Evolutionary conservation across 2,797 vertebrate genomes (phyloP).

Genomic region (Galagoides demidoff): DNA sequence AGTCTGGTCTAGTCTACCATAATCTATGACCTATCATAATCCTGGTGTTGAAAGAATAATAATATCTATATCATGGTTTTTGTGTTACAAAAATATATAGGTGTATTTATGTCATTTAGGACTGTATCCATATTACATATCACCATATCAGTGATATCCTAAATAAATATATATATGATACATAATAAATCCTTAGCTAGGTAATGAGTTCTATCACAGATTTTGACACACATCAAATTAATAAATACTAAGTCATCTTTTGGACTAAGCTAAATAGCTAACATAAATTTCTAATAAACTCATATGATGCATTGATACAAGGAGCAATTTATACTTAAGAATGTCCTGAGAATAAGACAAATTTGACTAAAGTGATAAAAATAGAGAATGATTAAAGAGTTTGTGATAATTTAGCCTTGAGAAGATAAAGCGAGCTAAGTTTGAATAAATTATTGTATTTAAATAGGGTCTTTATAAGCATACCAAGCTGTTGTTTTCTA

Average conservation of each 20-base stretch:
- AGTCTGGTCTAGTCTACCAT: not conserved
- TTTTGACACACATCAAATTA: not conserved
- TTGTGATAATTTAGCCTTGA: not conserved
- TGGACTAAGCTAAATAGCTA: constrained; percentile 29
- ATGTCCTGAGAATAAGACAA: not conserved
- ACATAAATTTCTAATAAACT: constrained; percentile 5
- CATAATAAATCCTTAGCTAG: not conserved
- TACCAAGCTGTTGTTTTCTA: constrained; percentile 22
- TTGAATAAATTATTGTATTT: constrained; percentile 17
- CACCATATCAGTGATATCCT: not conserved
- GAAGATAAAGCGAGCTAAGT: not conserved
- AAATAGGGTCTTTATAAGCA: not conserved
- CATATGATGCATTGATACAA: not conserved
- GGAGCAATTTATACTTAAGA: not conserved
- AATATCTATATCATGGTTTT: not conserved
- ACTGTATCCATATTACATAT: not conserved
- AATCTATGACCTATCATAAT: not conserved
- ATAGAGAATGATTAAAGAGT: constrained; percentile 7
- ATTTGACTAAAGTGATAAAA: not conserved
- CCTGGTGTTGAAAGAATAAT: not conserved
- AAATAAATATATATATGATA: not conserved
- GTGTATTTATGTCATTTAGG: not conserved
- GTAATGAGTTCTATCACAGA: not conserved
- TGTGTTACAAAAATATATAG: not conserved
- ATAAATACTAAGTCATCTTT: constrained; percentile 3